Evolutionary conservation across 1,140 invertebrate genomes (phyloP).

Genomic region (Chironomus tepperi): DNA sequence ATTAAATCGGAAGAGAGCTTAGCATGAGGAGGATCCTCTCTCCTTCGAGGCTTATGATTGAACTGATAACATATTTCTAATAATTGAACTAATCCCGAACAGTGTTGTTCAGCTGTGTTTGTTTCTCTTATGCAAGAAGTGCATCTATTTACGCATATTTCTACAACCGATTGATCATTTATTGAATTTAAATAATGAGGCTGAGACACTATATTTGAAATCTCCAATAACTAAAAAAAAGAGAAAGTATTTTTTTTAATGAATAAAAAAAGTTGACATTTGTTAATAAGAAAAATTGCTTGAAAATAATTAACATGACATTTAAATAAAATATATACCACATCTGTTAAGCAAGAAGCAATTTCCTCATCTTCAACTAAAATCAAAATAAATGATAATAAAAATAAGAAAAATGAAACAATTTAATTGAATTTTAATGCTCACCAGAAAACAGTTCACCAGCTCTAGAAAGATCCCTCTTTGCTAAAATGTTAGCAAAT

Average conservation of each 20-base stretch:
- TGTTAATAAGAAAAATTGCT: conserved; percentile 17
- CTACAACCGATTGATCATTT: conserved; percentile 87
- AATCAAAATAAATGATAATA: too few relatives aligned
- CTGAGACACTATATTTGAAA: conserved; percentile 68
- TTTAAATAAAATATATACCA: conserved; percentile 43
- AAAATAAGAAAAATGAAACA: too few relatives aligned
- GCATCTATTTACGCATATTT: conserved; percentile 82
- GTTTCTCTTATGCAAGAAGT: conserved; percentile 83
- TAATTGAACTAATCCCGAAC: conserved; percentile 67
- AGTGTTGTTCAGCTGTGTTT: conserved; percentile 75
- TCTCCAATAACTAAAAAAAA: conserved; percentile 53
- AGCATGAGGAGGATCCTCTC: conserved; percentile 87
- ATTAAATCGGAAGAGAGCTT: conserved; percentile 92
- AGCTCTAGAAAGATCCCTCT: conserved; percentile 79
- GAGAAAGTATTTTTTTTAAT: background rate
- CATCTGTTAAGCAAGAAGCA: conserved; percentile 74
- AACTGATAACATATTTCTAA: conserved; percentile 81
- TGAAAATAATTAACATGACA: conserved; percentile 34
- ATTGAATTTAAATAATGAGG: conserved; percentile 74
- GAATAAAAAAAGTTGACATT: background rate
- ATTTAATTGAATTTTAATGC: too few relatives aligned
- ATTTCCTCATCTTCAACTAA: conserved; percentile 70
- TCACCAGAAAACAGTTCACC: conserved; percentile 73
- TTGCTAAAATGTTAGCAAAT: conserved; percentile 75
- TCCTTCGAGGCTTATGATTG: conserved; percentile 71